Evolutionary conservation across 92 coral and sea anemone species (phyloP).

Genomic region (Siderastrea siderea): DNA sequence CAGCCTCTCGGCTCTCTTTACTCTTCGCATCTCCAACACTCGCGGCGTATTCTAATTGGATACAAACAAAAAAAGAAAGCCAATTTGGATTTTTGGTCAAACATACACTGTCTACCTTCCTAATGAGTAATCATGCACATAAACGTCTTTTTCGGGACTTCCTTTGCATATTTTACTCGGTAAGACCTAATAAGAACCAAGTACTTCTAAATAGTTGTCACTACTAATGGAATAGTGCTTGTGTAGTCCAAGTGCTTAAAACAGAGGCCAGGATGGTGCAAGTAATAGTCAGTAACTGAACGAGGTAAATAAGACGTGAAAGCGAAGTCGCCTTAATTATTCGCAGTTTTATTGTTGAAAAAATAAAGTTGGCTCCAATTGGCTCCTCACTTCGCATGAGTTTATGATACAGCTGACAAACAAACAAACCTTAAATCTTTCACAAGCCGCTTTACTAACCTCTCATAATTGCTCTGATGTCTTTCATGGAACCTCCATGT

Average conservation of each 20-base stretch:
- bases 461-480: constrained; percentile 95
- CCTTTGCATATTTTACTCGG: not conserved
- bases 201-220: not conserved
- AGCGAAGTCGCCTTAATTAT: too few species aligned
- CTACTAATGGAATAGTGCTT: too few species aligned
- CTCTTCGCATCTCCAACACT: constrained; percentile 99
- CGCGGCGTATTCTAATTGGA: constrained; percentile 92
- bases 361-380: too few species aligned
- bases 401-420: too few species aligned
- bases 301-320: too few species aligned
- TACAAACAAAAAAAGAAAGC: constrained; percentile 15
- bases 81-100: not conserved
- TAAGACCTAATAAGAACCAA: too few species aligned
- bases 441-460: constrained; percentile 53
- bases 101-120: not conserved
- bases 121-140: not conserved
- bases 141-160: not conserved
- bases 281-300: too few species aligned
- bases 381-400: too few species aligned
- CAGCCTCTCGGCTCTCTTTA: constrained; percentile 95
- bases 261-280: too few species aligned
- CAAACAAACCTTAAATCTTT: too few species aligned
- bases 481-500: constrained; percentile 98
- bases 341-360: too few species aligned
- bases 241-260: too few species aligned